Evolutionary conservation across 2,797 vertebrate genomes (phyloP).

Genomic region (Neopelma chrysocephalum): DNA sequence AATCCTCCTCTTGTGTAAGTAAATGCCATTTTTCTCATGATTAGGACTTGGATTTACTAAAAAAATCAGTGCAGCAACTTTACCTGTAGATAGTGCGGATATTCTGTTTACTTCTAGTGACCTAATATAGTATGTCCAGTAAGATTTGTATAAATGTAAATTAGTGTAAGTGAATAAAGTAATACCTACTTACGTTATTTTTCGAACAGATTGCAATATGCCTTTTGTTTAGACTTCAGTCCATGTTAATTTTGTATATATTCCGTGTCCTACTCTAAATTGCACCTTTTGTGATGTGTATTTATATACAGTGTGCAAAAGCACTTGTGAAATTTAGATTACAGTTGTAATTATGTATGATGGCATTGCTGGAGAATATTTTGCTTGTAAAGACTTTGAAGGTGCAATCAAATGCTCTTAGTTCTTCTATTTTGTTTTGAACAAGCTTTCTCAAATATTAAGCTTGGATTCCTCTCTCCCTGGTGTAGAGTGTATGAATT

Average conservation of each 20-base stretch:
- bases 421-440: constrained; percentile 70
- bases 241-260: constrained; percentile 84
- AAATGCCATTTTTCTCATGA: constrained; percentile 56
- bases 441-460: constrained; percentile 66
- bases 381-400: constrained; percentile 81
- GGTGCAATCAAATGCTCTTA: constrained; percentile 80
- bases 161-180: constrained; percentile 81
- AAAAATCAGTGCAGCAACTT: constrained; percentile 70
- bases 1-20: constrained; percentile 50
- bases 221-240: constrained; percentile 75
- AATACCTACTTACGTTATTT: constrained; percentile 80
- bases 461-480: constrained; percentile 53
- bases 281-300: constrained; percentile 85
- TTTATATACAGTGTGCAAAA: constrained; percentile 84
- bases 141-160: constrained; percentile 86
- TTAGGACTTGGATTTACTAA: constrained; percentile 61
- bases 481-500: constrained; percentile 46
- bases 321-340: constrained; percentile 80
- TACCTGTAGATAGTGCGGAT: constrained; percentile 73
- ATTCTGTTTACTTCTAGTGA: constrained; percentile 64
- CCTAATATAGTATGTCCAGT: constrained; percentile 65
- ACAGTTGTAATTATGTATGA: constrained; percentile 86
- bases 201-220: constrained; percentile 74
- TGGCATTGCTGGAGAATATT: constrained; percentile 76
- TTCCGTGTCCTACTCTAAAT: constrained; percentile 75